Evolutionary conservation across 2,113 vertebrate genomes (phyloP).

Genomic region (Rhabdornis inornatus): DNA sequence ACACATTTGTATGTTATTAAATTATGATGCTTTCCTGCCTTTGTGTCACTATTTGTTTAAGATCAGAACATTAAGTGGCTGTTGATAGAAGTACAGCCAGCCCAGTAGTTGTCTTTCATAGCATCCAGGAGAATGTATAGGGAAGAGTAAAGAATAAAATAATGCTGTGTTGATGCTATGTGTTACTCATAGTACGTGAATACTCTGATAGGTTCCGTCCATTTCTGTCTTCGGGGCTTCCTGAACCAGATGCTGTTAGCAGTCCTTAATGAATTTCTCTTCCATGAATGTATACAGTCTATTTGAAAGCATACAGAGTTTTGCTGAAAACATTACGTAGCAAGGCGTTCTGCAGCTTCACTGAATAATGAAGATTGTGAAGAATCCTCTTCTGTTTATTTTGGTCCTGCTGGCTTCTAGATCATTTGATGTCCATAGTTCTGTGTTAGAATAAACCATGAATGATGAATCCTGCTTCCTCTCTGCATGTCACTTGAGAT

Average conservation of each 20-base stretch:
- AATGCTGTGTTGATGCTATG: neutral
- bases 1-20: neutral
- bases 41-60: neutral
- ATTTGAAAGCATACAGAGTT: neutral
- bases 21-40: neutral
- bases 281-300: neutral
- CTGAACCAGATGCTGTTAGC: neutral
- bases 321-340: neutral
- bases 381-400: neutral
- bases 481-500: conserved; percentile 15
- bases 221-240: neutral
- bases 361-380: neutral
- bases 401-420: neutral
- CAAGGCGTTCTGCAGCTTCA: neutral
- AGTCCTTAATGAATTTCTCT: neutral
- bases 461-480: neutral
- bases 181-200: neutral
- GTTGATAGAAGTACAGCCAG: neutral
- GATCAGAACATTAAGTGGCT: neutral
- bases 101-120: neutral
- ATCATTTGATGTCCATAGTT: neutral
- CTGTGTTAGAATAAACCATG: neutral
- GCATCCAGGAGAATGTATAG: neutral
- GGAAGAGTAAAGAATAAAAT: neutral
- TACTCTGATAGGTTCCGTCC: neutral